Evolutionary conservation across 1,140 invertebrate species (phyloP), one percentile per base, ranked within the genome.

Genomic region (Atta texana): DNA sequence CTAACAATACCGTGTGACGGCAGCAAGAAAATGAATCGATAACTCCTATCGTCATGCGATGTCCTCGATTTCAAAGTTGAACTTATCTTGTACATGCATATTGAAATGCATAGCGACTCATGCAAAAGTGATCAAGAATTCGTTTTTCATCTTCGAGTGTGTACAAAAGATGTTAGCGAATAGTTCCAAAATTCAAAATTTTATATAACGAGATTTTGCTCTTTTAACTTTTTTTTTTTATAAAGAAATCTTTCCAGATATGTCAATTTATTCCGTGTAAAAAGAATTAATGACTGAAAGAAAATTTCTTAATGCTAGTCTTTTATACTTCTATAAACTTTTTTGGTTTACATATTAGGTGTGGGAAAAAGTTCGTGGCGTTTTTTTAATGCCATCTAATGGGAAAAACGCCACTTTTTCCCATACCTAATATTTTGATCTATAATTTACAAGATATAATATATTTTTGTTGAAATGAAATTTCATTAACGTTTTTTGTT

Each of bases 11-110:
- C n/a, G 12, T 59, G 68, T 72, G 80, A 82, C 55, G 69, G 39
- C 44, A 39, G 59, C 68, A 75, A 75, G 69, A 84, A 84, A 74
- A 75, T 57, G 69, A 84, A 84, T 84, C 69, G 28, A 84, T 82
- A 82, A 74, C 31, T 84, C 28, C 31, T 39, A 24, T 49, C 80
- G 80, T 75, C n/a, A 75, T 84, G 57, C 69, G 55, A 84, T 44
- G 68, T 75, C 69, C 80, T 84, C 80, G 44, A 84, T 84, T 75
- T 84, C 55, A 63, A 74, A 82, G 44, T 24, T 72, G 39, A 31
- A 74, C 39, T 72, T 82, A 53, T 61, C 34, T 82, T 49, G 24
- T 14, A 39, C 49, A 4, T 44, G 24, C 49, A 4, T 44, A 57
- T 81, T 72, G 39, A 72, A 82, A 82, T 24, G 39, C 39, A 82